Evolutionary conservation across 2,113 vertebrate species (phyloP), one percentile per base, ranked within the genome.

Genomic region (Indicator indicator): DNA sequence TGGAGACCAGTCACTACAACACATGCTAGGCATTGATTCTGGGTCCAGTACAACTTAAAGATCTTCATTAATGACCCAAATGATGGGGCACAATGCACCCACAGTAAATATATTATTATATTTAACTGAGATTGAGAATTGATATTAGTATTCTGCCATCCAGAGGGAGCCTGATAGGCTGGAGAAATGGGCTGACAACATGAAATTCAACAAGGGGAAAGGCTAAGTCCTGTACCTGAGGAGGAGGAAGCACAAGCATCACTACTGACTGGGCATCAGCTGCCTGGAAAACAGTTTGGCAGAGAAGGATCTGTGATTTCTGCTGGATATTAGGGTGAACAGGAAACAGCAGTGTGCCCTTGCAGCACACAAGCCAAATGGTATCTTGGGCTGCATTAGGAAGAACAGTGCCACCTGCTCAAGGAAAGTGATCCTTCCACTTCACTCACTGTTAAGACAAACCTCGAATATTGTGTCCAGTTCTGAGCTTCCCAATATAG

Each of bases 61-160:
- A 38, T 28, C 27, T 71, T 55, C 40, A 42, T 58, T 65, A 67
- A 60, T 46, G 4, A 80, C 52, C 15, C 50, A 11, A 50, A 28
- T 11, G 28, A 64, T 30, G 50, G 33, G 59, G 10, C 12, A 69
- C 62, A 69, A 38, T 5, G 30, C 2, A 60, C 21, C 26, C 0
- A 0, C 12, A 69, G 42, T 14, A 73, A 60, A 85, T 13, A 69
- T 38, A 44, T 0, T 65, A 36, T 44, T 0, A n/a, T 11, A 42
- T 2, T 67, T 42, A 48, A 54, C 0, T 30, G 55, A 5, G 10
- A 85, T 4, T 6, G 48, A 33, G 24, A 24, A 50, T 14, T 73
- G 21, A 69, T 32, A 42, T 0, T 63, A 36, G 26, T 59, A n/a
- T 75, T 19, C 33, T 52, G 13, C 32, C 19, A 70, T 24, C 33